A percentile compares a stretch with the other conserved stretches of the same genome.
phyloP scores from a whole-genome alignment of 2,797 vertebrate genomes.

The Pteronotus mesoamericanus region DNA sequence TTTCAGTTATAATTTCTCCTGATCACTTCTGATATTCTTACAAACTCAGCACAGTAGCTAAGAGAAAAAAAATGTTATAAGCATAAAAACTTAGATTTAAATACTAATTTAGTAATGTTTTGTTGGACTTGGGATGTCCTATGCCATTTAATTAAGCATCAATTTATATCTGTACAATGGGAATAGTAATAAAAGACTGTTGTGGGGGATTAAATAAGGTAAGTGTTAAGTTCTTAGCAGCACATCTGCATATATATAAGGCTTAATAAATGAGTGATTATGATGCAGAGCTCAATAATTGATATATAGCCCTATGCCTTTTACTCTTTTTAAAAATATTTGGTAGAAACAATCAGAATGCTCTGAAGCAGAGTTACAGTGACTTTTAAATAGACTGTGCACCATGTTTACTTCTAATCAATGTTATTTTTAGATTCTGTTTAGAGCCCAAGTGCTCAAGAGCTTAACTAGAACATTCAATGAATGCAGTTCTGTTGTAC shows the following conservation, averaged over 20 bases:
- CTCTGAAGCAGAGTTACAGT: not conserved
- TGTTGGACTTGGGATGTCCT: not conserved
- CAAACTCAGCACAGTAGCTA: not conserved
- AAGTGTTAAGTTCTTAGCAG: not conserved
- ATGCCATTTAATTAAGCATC: not conserved
- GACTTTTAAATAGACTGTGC: not conserved
- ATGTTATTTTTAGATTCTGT: slow-evolving; percentile 26
- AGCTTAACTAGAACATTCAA: not conserved
- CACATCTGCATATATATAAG: not conserved
- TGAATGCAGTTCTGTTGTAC: not conserved
- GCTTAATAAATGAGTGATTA: not conserved
- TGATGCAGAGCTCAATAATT: not conserved
- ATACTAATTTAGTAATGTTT: not conserved
- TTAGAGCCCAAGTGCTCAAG: not conserved
- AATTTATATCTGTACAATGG: not conserved
- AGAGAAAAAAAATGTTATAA: not conserved
- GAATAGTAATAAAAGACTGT: not conserved
- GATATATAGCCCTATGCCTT: not conserved
- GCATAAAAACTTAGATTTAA: not conserved
- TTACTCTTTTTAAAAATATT: slow-evolving; percentile 18
- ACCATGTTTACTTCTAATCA: not conserved
- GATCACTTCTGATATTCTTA: not conserved
- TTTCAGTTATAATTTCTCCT: not conserved
- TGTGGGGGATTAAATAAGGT: not conserved
- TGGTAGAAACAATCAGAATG: not conserved